phyloP scores from a whole-genome alignment of 2,888 invertebrate species.

The Xiphydria camelus region DNA sequence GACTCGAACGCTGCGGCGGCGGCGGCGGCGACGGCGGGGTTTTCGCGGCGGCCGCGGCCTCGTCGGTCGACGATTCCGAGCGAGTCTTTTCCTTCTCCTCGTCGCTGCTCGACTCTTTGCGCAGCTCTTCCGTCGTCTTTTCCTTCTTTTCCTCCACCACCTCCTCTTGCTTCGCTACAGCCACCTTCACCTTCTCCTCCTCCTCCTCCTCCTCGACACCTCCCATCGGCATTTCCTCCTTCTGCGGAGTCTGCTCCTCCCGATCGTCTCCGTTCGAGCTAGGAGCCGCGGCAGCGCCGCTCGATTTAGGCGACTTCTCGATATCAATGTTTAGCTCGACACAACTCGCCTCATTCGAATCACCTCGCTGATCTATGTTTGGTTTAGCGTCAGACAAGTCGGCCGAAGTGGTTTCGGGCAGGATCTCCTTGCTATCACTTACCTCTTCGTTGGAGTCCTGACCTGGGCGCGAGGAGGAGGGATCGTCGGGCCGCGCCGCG shows the following conservation, averaged over 20 bases:
- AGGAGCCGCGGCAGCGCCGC: conserved; percentile 18
- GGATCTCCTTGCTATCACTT: conserved; percentile 58
- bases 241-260: conserved; percentile 20
- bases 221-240: conserved; percentile 13
- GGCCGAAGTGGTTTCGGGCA: conserved; percentile 55
- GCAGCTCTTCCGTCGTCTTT: conserved; percentile 37
- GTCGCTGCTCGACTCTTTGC: conserved; percentile 31
- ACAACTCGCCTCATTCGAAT: conserved; percentile 36
- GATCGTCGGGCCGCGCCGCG: conserved; percentile 16
- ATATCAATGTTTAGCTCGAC: conserved; percentile 21
- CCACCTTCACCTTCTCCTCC: conserved; percentile 11
- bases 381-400: conserved; percentile 57
- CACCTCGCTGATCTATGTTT: conserved; percentile 55
- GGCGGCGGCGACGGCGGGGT: conserved; percentile 1
- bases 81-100: conserved; percentile 31
- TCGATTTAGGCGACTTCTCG: conserved; percentile 4
- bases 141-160: conserved; percentile 50
- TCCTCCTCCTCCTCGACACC: too few species aligned
- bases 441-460: conserved; percentile 56
- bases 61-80: neutral
- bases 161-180: conserved; percentile 20
- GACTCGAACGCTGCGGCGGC: conserved; percentile 26
- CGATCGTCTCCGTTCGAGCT: conserved; percentile 26
- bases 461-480: conserved; percentile 47
- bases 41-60: neutral